These are phyloP conservation scores for Hermaeophaga mercurialis DNA, from an alignment of 2,888 invertebrate genomes.

Conservation along the genomic window DNA sequence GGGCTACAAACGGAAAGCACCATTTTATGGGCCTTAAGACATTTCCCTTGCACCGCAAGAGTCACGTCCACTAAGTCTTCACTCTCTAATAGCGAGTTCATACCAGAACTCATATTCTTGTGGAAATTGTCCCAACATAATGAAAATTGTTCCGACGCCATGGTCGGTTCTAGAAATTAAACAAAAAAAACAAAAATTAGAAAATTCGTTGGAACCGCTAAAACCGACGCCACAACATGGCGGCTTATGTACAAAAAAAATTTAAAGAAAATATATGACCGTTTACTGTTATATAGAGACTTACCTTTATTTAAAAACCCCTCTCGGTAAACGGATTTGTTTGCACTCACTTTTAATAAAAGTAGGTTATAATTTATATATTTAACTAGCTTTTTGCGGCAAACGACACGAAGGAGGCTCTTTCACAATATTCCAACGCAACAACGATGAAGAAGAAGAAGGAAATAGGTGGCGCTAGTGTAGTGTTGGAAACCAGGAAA, in stretches of 20 bases:
- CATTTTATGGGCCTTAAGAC: slow-evolving; percentile 72
- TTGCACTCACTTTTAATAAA: slow-evolving; percentile 25
- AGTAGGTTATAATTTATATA: slow-evolving; percentile 4
- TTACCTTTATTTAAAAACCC: slow-evolving; percentile 36
- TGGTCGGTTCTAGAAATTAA: slow-evolving; percentile 44
- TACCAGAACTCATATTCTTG: slow-evolving; percentile 70
- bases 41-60: slow-evolving; percentile 61
- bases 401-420: neutral
- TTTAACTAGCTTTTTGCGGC: neutral
- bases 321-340: slow-evolving; percentile 24
- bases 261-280: neutral
- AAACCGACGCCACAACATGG: slow-evolving; percentile 46
- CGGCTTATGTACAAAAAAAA: slow-evolving; percentile 25
- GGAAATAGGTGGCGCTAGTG: slow-evolving; percentile 28
- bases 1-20: slow-evolving; percentile 74
- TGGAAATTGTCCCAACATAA: slow-evolving; percentile 77
- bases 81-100: slow-evolving; percentile 59
- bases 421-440: neutral
- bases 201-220: slow-evolving; percentile 2
- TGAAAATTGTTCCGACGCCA: slow-evolving; percentile 70
- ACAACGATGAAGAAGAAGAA: slow-evolving; percentile 15
- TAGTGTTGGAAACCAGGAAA: slow-evolving; percentile 11
- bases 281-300: neutral
- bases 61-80: slow-evolving; percentile 59
- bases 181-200: neutral